phyloP scores from a whole-genome alignment of 2,113 vertebrate genomes.

The Sander lucioperca region DNA sequence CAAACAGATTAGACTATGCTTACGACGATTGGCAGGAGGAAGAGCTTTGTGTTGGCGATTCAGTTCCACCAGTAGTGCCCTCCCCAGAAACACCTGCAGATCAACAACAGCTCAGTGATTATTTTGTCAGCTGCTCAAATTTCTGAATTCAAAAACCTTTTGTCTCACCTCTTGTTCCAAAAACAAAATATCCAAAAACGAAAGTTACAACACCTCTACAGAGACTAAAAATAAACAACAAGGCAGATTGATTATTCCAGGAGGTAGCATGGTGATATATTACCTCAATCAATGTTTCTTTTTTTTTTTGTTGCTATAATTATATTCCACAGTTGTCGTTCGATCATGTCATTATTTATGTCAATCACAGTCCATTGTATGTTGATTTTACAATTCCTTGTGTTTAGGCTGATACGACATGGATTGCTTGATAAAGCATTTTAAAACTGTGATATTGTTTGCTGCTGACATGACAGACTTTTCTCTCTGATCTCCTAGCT shows the following conservation, averaged over 20 bases:
- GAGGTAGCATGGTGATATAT: not conserved
- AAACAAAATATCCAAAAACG: not conserved
- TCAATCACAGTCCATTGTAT: not conserved
- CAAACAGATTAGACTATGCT: not conserved
- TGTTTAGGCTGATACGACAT: not conserved
- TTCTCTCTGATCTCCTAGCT: not conserved
- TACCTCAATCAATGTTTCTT: not conserved
- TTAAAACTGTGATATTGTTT: not conserved
- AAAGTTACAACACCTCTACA: not conserved
- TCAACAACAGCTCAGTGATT: not conserved
- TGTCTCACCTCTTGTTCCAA: not conserved
- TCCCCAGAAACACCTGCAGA: not conserved
- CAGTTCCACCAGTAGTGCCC: not conserved
- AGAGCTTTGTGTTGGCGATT: not conserved
- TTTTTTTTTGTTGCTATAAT: not conserved
- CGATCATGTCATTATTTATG: not conserved
- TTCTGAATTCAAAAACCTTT: not conserved
- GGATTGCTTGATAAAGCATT: not conserved
- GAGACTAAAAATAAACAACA: slow-evolving; percentile 5
- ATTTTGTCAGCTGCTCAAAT: not conserved
- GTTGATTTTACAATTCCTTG: not conserved
- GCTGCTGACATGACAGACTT: not conserved
- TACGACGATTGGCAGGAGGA: not conserved
- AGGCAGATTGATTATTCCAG: not conserved
- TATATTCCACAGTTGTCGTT: not conserved